Base-by-base conservation (phyloP, 2,113 vertebrate species). In the Anseranas semipalmata region DNA sequence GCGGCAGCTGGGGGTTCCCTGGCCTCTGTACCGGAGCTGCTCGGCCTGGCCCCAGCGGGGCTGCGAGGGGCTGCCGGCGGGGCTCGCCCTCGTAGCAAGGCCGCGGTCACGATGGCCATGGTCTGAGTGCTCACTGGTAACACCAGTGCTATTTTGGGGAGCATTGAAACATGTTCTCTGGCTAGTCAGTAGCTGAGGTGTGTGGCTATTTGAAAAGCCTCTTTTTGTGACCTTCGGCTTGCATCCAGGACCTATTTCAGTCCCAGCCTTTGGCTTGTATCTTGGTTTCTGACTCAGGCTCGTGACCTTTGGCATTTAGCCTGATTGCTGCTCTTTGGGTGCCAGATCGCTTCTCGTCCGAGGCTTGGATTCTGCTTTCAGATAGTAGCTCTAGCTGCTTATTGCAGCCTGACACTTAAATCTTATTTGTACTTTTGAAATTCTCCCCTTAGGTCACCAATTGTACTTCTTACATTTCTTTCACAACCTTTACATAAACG, bases 271-370 rank as follows among this genome's bases (percentile, higher is more conserved):
- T 92, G 73, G 20, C 39, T 76, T 70, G 9, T 73, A 9, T 76
- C 75, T 95, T 56, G 43, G 5, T 82, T 92, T 94, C 80, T 81
- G 33, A 33, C 58, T 89, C 35, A 22, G 60, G 58, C 65, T 91
- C 58, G 71, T 95, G 75, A 81, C 72, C 76, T 91, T 85, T 89
- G 77, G 10, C 55, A 72, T 93, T 95, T 89, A 87, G 43, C 39
- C 73, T 82, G 53, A n/a, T 71, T 72, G 37, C 43, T 86, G 63
- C 32, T 59, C 46, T 85, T 85, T 73, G 70, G 8, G 16, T 68
- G 70, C 73, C 91, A 68, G 48, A 67, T 75, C 3, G 0, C 27
- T 37, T 83, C 77, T 72, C 67, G n/a, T 87, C 74, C 27, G 60
- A 52, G 30, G 35, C 48, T 82, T 94, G 39, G 53, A 71, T 95